phyloP scores from a whole-genome alignment of 1,140 invertebrate species.

The Calosoma granatense region DNA sequence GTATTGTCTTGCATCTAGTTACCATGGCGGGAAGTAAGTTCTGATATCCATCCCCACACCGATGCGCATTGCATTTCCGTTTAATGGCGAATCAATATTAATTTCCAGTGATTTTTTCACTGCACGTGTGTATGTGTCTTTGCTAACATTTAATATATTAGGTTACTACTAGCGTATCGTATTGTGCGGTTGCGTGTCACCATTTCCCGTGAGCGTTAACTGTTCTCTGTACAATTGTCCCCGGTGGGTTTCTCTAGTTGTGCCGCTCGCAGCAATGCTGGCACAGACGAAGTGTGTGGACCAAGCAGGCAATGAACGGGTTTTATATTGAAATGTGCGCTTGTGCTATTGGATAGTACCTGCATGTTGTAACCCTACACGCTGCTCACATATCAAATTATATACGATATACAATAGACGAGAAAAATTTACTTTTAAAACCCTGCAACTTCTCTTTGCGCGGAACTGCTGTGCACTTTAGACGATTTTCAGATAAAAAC shows the following conservation, averaged over 20 bases:
- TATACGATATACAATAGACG: conserved; percentile 5
- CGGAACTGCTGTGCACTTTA: too few species aligned
- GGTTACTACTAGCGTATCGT: conserved; percentile 12
- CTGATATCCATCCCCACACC: conserved; percentile 16
- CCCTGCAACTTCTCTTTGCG: too few species aligned
- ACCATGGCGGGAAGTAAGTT: conserved; percentile 13
- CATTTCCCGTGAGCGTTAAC: conserved; percentile 11
- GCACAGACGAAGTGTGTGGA: too few species aligned
- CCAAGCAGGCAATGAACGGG: too few species aligned
- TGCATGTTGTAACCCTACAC: conserved; percentile 16
- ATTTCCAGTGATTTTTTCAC: conserved; percentile 18
- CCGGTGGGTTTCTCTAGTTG: background rate
- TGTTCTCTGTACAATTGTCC: conserved; percentile 5
- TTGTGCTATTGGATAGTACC: conserved; percentile 12
- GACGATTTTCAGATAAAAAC: too few species aligned
- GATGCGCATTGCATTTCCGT: conserved; percentile 12
- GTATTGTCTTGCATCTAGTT: background rate
- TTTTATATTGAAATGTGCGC: too few species aligned
- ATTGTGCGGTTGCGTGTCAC: conserved; percentile 14
- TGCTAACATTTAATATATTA: background rate
- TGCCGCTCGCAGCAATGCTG: too few species aligned
- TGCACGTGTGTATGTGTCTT: conserved; percentile 12
- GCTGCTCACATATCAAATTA: conserved; percentile 15
- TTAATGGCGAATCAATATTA: conserved; percentile 18
- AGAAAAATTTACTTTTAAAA: too few species aligned